Base-by-base conservation (phyloP, 2,113 vertebrate genomes). In the Apodemus speciosus region DNA sequence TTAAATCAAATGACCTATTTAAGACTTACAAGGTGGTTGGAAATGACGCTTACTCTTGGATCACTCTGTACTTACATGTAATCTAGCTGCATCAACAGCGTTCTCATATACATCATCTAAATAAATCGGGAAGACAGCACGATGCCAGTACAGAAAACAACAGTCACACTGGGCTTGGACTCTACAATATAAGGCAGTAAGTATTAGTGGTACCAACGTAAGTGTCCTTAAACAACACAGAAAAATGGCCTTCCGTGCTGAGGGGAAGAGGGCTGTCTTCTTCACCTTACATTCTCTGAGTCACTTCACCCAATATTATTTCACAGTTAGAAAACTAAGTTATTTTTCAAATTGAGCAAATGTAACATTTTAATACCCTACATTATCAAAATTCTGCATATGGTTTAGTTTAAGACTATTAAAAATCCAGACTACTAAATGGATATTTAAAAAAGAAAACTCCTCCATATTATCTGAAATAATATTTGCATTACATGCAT, bases 61-160 rank as follows among this genome's bases (percentile, higher is more conserved):
- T 66, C 69, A 68, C 79, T 94, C 58, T 69, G 68, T 95, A 98
- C 99, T 98, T 97, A 99, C 99, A 58, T 99, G 99, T 87, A 99
- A 97, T 80, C 99, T 98, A 64, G 99, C 99, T 85, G 99, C 99
- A 89, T 99, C 99, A 27, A 99, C 98, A 0, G 99, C 99, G 60
- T 99, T 98, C 96, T 99, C 99, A 90, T 99, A 99, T 0, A 99
- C 99, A 21, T 99, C 99, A 96, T 99, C 99, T 77, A 99, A 97
- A 96, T 99, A 99, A 97, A 99, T 99, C n/a, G 99, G 99, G 97
- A 99, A 99, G 80, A 99, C 98, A 0, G 99, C 99, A 97, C 99
- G 98, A 95, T 99, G 99, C 99, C 99, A 99, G 97, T 99, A 99
- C 9, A 99, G 97, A 96, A 99, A 99, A 96, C 99, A 99, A 94